A percentile compares a stretch with the other conserved stretches of the same genome.
These are phyloP conservation scores for Steromphala cineraria DNA, from an alignment of 2,888 invertebrate genomes.

Conservation along the genomic window DNA sequence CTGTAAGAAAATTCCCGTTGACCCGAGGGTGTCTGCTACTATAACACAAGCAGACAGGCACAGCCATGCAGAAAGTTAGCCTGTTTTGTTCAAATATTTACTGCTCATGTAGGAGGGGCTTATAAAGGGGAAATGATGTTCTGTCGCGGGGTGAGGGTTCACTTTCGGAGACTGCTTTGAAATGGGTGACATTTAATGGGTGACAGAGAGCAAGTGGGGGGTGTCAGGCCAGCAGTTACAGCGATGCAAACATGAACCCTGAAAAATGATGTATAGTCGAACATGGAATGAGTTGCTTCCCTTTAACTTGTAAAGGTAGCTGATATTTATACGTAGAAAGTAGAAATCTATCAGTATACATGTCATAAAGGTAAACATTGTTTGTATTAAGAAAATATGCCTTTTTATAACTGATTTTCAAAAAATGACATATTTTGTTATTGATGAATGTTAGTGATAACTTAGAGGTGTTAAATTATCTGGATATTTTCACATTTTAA, in stretches of 20 bases:
- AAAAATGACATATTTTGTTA: too few relatives aligned
- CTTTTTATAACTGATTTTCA: too few relatives aligned
- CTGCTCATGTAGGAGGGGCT: not conserved
- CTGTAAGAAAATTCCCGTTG: not conserved
- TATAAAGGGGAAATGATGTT: not conserved
- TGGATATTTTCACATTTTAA: too few relatives aligned
- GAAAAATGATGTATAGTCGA: not conserved
- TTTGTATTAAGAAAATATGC: too few relatives aligned
- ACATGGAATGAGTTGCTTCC: not conserved
- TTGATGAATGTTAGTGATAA: too few relatives aligned
- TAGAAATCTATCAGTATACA: too few relatives aligned
- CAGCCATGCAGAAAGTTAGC: not conserved
- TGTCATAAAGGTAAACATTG: too few relatives aligned
- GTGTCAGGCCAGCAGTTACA: not conserved
- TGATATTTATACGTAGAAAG: too few relatives aligned
- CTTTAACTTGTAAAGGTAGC: not conserved
- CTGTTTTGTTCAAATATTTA: slow-evolving; percentile 8
- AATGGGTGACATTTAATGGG: not conserved
- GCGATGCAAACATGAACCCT: not conserved
- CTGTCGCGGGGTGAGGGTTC: not conserved
- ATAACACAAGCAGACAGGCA: not conserved
- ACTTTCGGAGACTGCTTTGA: not conserved
- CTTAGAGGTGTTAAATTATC: too few relatives aligned
- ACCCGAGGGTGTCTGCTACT: not conserved
- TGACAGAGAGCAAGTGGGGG: not conserved